Evolutionary conservation across 2,113 vertebrate species (phyloP).

Genomic region (Phyllostomus discolor): DNA sequence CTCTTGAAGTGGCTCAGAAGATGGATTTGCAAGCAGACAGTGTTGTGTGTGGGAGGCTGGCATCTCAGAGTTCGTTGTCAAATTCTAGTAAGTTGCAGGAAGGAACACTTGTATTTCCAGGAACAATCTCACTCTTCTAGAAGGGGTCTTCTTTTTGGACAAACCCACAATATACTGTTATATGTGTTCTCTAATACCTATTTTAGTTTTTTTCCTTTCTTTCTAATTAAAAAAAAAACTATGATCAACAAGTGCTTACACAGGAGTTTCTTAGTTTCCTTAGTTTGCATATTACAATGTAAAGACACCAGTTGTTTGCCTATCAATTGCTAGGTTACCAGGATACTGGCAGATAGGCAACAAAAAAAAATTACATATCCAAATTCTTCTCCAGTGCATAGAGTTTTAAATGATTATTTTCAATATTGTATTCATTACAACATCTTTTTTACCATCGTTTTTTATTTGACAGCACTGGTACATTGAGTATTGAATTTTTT

Average conservation of each 20-base stretch:
- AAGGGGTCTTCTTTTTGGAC: no score
- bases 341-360: not conserved
- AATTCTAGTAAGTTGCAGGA: not conserved
- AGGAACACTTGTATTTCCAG: not conserved
- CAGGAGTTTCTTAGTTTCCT: not conserved
- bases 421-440: not conserved
- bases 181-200: not conserved
- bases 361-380: not conserved
- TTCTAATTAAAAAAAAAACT: not conserved
- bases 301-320: not conserved
- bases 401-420: not conserved
- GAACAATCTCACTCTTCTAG: not conserved
- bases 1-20: not conserved
- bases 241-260: not conserved
- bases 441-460: not conserved
- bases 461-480: not conserved
- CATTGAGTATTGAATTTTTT: not conserved
- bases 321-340: not conserved
- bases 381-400: not conserved
- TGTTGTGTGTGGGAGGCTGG: not conserved
- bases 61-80: not conserved
- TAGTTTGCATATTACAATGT: not conserved
- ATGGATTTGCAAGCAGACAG: not conserved
- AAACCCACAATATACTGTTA: not conserved
- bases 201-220: not conserved